A percentile compares a stretch with the other conserved stretches of the same genome.
Conservation (phyloP, 2,888 invertebrate genomes). For the Morpho helenor region DNA sequence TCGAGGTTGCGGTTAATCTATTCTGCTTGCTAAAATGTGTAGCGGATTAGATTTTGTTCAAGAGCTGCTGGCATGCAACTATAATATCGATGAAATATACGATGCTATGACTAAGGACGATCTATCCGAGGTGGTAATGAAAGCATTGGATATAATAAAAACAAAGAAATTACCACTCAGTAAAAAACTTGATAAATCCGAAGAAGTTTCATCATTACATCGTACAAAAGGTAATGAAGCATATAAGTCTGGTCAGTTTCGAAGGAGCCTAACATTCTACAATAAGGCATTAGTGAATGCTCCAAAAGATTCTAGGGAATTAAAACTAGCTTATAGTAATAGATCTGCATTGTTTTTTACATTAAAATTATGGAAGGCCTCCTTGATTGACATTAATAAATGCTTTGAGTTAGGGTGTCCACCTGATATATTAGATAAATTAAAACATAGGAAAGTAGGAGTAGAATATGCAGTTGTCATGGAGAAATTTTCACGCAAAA, state of each 20-base stretch:
- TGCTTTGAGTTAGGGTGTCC: conserved; percentile 34
- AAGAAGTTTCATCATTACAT: conserved; percentile 24
- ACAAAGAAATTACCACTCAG: conserved; percentile 20
- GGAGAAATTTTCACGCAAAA: no score
- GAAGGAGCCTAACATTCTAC: conserved; percentile 27
- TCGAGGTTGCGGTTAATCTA: no score
- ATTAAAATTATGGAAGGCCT: conserved; percentile 24
- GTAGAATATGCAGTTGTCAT: no score
- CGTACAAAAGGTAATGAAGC: conserved; percentile 31
- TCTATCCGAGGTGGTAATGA: conserved; percentile 29
- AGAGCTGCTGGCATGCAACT: neutral
- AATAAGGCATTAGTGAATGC: conserved; percentile 36
- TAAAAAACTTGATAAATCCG: conserved; percentile 22
- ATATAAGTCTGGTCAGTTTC: conserved; percentile 17
- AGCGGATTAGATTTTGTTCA: conserved; percentile 3
- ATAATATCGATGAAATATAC: conserved; percentile 37
- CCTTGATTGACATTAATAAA: conserved; percentile 33
- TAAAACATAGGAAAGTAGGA: conserved; percentile 25
- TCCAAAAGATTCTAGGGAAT: conserved; percentile 30
- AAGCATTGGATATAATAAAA: conserved; percentile 26
- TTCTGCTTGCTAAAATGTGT: conserved; percentile 4
- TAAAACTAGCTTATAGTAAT: conserved; percentile 35
- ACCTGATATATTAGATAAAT: conserved; percentile 27
- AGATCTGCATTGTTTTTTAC: conserved; percentile 34
- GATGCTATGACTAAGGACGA: conserved; percentile 31